phyloP scores from a whole-genome alignment of 2,797 vertebrate genomes.

The Acanthurus tractus region DNA sequence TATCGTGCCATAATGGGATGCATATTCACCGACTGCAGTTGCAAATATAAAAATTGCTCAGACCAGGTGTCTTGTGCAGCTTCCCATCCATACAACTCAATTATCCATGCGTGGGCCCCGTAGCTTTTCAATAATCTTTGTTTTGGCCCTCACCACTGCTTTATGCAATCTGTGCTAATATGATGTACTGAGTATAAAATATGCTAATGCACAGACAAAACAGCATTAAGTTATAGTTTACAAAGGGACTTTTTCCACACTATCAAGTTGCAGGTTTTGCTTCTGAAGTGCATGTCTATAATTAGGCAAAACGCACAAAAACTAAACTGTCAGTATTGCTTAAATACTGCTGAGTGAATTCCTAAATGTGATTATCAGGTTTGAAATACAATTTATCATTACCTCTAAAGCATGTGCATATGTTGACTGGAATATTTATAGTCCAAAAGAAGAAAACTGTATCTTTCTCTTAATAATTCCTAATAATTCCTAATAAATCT shows the following conservation, averaged over 20 bases:
- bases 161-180: constrained; percentile 50
- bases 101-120: constrained; percentile 49
- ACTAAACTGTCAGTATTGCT: constrained; percentile 4
- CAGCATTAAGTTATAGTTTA: constrained; percentile 39
- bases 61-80: constrained; percentile 57
- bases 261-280: constrained; percentile 41
- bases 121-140: constrained; percentile 40
- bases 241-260: constrained; percentile 35
- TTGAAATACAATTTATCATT: not conserved
- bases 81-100: constrained; percentile 49
- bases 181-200: constrained; percentile 28
- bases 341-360: constrained; percentile 25
- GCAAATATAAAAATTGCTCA: constrained; percentile 36
- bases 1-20: constrained; percentile 39
- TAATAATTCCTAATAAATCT: no score
- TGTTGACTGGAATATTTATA: constrained; percentile 2
- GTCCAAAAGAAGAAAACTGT: not conserved
- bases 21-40: constrained; percentile 36
- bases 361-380: not conserved
- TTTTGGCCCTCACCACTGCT: constrained; percentile 37
- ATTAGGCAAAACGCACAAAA: constrained; percentile 33
- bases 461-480: not conserved
- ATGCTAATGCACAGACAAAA: constrained; percentile 38
- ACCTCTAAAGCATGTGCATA: not conserved
- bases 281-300: constrained; percentile 28